Base-by-base conservation (phyloP, 2,797 vertebrate genomes). In the Onychomys torridus region DNA sequence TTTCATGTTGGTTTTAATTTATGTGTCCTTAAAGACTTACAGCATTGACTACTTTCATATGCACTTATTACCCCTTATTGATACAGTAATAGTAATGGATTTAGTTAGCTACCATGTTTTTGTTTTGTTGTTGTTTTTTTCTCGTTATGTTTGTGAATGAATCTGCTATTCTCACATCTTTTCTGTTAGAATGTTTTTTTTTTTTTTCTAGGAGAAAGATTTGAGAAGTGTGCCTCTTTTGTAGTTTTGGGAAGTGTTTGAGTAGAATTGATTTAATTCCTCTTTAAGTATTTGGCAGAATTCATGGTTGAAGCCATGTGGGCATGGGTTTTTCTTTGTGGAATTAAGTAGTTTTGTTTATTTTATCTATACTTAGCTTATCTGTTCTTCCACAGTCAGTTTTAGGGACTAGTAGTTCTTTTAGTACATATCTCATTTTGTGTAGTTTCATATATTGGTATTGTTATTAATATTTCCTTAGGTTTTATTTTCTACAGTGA, bases 1-100 rank as follows among this genome's bases (percentile, higher is more conserved):
- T 92, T 40, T 83, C n/a, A 43, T 43, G n/a, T 17, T 65, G 23
- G 11, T 49, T 92, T 97, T 89, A 83, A 65, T 67, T 92, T 63
- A 12, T 34, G 90, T 94, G 86, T 89, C 27, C 27, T 79, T 78
- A 63, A 57, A 52, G 32, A 75, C 8, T 85, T 84, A 52, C 2
- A 3, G 3, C 29, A 46, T 71, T 81, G 29, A 67, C 29, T 83
- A 25, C 46, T 63, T 93, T 87, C 61, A 49, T 32, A 23, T 91
- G 6, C 52, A 5, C 25, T 91, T 83, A 71, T 3, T 52, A 85
- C 21, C 9, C 40, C 67, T 7, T 83, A 78, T 88, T 77, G 75
- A 37, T 83, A 52, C 34, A 43, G 40, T 57, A 21, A 55, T n/a
- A 43, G 40, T 57, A 21, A 55, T 71, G 0, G 37, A 67, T 94